These are phyloP conservation scores for Caenorhabditis remanei DNA, from an alignment of 1,140 invertebrate species.

Conservation along the genomic window DNA sequence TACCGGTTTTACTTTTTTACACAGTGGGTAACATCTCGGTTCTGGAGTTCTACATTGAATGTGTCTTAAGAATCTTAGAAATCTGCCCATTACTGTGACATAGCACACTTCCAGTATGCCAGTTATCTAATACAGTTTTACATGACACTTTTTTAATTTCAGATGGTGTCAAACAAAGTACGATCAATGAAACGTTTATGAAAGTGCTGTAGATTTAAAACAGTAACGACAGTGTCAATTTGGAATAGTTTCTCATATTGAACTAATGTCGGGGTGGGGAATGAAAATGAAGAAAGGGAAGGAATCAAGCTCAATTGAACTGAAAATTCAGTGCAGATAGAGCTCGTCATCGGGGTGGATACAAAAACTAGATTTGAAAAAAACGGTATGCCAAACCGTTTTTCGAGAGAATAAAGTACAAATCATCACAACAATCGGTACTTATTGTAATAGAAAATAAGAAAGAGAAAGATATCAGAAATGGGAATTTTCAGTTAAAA, in stretches of 20 bases:
- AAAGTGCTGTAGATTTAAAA: background rate
- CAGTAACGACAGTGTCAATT: background rate
- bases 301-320: background rate
- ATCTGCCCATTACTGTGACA: too few relatives aligned
- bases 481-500: background rate
- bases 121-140: too few relatives aligned
- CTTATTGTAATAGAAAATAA: slow-evolving; percentile 2
- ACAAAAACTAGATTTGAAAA: background rate
- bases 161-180: too few relatives aligned
- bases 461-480: slow-evolving; percentile 13
- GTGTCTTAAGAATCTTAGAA: too few relatives aligned
- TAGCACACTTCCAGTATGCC: too few relatives aligned
- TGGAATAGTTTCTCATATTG: background rate
- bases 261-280: background rate
- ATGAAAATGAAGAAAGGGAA: background rate
- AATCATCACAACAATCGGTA: slow-evolving; percentile 51
- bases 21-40: too few relatives aligned
- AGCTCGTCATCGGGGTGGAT: slow-evolving; percentile 29
- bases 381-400: too few relatives aligned
- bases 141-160: too few relatives aligned
- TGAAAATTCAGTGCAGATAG: background rate
- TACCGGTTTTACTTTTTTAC: too few relatives aligned
- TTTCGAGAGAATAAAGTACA: slow-evolving; percentile 20
- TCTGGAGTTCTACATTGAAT: too few relatives aligned
- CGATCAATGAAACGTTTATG: background rate